Evolutionary conservation across 2,888 invertebrate species (phyloP).

Genomic region (Carabus problematicus): DNA sequence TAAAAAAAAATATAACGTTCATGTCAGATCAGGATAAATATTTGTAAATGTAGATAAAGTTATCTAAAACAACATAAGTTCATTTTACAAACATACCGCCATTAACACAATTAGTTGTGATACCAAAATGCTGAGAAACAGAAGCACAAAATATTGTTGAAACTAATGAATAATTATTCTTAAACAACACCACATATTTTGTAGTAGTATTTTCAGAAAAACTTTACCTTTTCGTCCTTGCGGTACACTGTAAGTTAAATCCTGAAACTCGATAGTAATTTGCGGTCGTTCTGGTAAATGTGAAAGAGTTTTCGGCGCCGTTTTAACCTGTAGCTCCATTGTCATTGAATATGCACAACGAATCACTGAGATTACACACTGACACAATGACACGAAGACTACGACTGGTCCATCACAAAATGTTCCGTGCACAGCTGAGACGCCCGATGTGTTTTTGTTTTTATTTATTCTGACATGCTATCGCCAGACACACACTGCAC

Average conservation of each 20-base stretch:
- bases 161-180: too few species aligned
- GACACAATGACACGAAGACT: neutral
- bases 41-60: too few species aligned
- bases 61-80: too few species aligned
- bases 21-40: too few species aligned
- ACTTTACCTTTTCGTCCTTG: constrained; percentile 67
- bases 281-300: constrained; percentile 72
- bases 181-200: too few species aligned
- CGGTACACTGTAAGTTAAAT: constrained; percentile 81
- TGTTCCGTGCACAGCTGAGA: neutral
- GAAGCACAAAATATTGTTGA: too few species aligned
- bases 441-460: neutral
- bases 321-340: constrained; percentile 1
- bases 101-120: too few species aligned
- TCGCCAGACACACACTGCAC: neutral
- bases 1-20: too few species aligned
- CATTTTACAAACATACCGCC: too few species aligned
- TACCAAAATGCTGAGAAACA: too few species aligned
- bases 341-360: neutral
- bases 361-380: neutral
- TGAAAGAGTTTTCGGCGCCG: constrained; percentile 56
- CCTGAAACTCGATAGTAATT: constrained; percentile 83
- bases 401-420: neutral
- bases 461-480: neutral
- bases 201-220: too few species aligned